Base-by-base conservation (phyloP, 2,888 invertebrate genomes). In the Yponomeuta malinellus region DNA sequence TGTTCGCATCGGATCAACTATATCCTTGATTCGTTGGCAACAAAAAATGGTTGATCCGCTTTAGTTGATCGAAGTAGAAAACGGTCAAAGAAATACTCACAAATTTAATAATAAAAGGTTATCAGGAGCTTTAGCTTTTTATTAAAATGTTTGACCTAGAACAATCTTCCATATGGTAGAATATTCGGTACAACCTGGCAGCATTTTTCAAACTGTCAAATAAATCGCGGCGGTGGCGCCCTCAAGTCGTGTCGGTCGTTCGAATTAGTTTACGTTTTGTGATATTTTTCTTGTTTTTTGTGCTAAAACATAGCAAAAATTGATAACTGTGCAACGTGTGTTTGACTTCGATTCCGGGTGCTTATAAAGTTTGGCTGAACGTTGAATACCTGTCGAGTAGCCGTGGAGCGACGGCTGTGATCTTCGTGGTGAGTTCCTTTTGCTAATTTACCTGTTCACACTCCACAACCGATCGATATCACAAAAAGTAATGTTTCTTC, bases 401-500 rank as follows among this genome's bases (percentile, higher is more conserved):
- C 52, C 15, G 52, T 59, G 52, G 52, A 59, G 15, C 52, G 52
- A 15, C 23, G 48, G 67, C 29, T 52, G 68, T 15, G 43, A 23
- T 10, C 5, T 23, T 15, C 23, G 48, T 71, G 73, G 73, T 73
- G 71, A 68, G 73, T 73, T 43, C n/a, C 23, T 63, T n/a, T 63
- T 70, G 37, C 15, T 63, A 63, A 37, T 63, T 70, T 70, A 70
- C 70, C 63, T 70, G 75, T 74, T 74, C 77, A 78, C 77, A 81
- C 78, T 78, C 82, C 82, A 75, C 79, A 83, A 78, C 80, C 88
- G 89, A 90, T 90, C 90, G 88, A 90, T 90, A 89, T 77, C 83
- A 84, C 75, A 72, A 85, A 85, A 84, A 85, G 78, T 77, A 80
- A 75, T 78, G 76, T 81, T 81, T 78, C 80, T 79, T 78, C 72